phyloP scores from a whole-genome alignment of 2,797 vertebrate genomes.

The Limnodromus scolopaceus region DNA sequence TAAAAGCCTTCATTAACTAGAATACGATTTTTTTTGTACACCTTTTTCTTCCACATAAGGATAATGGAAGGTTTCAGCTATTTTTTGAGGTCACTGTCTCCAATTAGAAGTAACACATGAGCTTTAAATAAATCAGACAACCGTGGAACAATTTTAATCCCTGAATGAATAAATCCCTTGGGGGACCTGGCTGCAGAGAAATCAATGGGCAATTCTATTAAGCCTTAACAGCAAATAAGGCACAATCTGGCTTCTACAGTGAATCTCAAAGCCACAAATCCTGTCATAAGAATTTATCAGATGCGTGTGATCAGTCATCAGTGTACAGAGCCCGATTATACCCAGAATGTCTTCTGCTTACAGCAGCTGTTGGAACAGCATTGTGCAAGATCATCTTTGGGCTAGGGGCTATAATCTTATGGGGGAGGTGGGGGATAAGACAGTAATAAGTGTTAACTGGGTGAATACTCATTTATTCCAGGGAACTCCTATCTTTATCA shows the following conservation, averaged over 20 bases:
- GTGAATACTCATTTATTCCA: not conserved
- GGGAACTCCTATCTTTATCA: not conserved
- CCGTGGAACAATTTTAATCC: constrained; percentile 75
- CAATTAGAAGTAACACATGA: constrained; percentile 18
- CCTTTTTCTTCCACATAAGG: not conserved
- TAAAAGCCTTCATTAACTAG: not conserved
- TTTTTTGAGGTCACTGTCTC: constrained; percentile 44
- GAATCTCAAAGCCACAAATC: constrained; percentile 48
- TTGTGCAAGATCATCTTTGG: not conserved
- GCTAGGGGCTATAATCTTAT: not conserved
- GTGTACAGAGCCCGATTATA: not conserved
- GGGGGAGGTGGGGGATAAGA: not conserved
- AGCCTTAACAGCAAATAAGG: constrained; percentile 49
- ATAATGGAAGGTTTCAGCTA: not conserved
- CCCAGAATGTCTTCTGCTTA: not conserved
- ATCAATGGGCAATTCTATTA: constrained; percentile 57
- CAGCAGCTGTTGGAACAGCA: constrained; percentile 8
- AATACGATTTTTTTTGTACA: not conserved
- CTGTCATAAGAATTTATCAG: constrained; percentile 58
- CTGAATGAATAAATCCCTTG: constrained; percentile 68
- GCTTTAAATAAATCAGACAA: constrained; percentile 42
- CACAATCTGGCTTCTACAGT: constrained; percentile 46
- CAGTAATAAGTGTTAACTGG: not conserved
- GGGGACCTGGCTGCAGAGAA: constrained; percentile 50
- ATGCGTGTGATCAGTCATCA: constrained; percentile 14